A percentile compares a stretch with the other conserved stretches of the same genome.
These are phyloP conservation scores for Papilio protenor DNA, from an alignment of 2,888 invertebrate genomes.

Conservation along the genomic window DNA sequence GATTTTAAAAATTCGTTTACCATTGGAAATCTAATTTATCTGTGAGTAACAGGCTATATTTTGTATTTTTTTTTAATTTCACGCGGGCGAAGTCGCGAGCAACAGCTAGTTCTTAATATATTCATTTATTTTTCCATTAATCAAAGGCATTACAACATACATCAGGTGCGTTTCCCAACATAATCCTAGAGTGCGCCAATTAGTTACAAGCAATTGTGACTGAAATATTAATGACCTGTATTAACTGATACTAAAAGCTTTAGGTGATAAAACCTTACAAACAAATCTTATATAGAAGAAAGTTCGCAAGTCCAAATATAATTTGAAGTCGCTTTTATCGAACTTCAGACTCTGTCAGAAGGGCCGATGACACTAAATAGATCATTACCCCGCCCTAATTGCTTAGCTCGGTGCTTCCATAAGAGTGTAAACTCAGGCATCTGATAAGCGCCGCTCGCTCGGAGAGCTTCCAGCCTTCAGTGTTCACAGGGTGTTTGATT, in stretches of 20 bases:
- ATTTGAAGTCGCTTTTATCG: background rate
- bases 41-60: no score
- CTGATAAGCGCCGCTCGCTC: background rate
- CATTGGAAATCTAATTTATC: no score
- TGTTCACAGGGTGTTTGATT: conserved; percentile 7
- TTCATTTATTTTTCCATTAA: background rate
- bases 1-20: no score
- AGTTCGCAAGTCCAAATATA: no score
- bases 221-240: background rate
- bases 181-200: background rate
- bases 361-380: background rate
- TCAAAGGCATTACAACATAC: background rate
- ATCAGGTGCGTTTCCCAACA: background rate
- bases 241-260: background rate
- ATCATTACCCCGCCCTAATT: conserved; percentile 7
- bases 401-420: conserved; percentile 5
- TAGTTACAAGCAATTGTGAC: background rate
- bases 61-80: no score
- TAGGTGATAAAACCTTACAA: background rate
- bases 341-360: background rate
- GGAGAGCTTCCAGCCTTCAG: background rate
- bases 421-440: conserved; percentile 16
- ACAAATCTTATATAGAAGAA: no score
- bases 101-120: no score
- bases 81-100: no score